phyloP scores from a whole-genome alignment of 2,797 vertebrate species.

The Danio tinwini region DNA sequence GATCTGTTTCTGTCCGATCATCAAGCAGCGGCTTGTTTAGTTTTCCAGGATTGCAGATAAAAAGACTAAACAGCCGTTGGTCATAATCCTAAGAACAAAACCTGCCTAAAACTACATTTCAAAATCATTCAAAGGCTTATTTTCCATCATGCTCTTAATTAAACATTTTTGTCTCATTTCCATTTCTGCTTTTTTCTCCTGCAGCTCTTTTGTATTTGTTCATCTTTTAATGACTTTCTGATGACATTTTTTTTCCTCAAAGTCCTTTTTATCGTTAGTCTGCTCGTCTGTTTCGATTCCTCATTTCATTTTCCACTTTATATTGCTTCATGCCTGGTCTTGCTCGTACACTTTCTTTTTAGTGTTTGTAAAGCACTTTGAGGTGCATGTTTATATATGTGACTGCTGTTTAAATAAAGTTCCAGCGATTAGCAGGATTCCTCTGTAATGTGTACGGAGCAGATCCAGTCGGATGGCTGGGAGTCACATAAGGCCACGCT shows the following conservation, averaged over 20 bases:
- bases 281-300: slow-evolving; percentile 28
- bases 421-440: slow-evolving; percentile 1
- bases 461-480: slow-evolving; percentile 7
- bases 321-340: slow-evolving; percentile 41
- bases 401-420: slow-evolving; percentile 44
- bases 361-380: slow-evolving; percentile 2
- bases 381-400: slow-evolving; percentile 24
- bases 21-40: neutral
- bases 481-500: slow-evolving; percentile 19
- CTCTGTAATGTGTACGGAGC: slow-evolving; percentile 16
- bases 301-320: slow-evolving; percentile 35
- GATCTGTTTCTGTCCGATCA: neutral
- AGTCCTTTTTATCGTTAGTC: slow-evolving; percentile 16
- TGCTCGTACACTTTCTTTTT: slow-evolving; percentile 26
- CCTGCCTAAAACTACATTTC: slow-evolving; percentile 7
- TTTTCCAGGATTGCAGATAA: neutral
- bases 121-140: slow-evolving; percentile 23
- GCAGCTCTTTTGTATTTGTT: slow-evolving; percentile 10
- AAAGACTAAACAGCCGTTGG: neutral
- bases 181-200: slow-evolving; percentile 19
- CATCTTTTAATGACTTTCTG: slow-evolving; percentile 44
- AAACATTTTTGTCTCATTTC: slow-evolving; percentile 19
- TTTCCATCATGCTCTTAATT: slow-evolving; percentile 32
- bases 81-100: neutral
- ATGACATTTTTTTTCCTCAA: slow-evolving; percentile 1